Base-by-base conservation (phyloP, 2,888 invertebrate genomes). In the Calameuta idolon region DNA sequence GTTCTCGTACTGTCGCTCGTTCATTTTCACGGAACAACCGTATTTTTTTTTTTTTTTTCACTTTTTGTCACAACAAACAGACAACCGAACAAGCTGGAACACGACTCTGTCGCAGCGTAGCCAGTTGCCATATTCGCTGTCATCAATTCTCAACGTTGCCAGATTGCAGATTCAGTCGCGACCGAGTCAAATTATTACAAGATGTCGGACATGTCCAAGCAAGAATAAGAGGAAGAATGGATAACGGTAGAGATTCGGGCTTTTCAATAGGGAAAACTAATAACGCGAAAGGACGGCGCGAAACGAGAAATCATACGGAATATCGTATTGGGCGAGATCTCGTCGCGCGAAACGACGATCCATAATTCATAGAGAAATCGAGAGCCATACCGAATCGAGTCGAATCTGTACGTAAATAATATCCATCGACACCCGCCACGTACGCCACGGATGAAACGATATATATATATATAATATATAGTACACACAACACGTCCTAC, bases 231-330 rank as follows among this genome's bases (percentile, higher is more conserved):
- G 34, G 68, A 76, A 35, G 31, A 73, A 73, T 55, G 77, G n/a
- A 31, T 4, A 71, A 34, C 30, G 30, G 74, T 71, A 40, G 55
- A n/a, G 68, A 71, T 23, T 77, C 37, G 77, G 79, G 79, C 80
- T 81, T 83, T 83, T 83, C 81, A 83, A 83, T 83, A 78, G 79
- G 76, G 79, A 83, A 81, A 83, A 83, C 82, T 83, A 83, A 83
- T 83, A 83, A 81, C 81, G 79, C 79, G 55, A 55, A 55, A 23
- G 55, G 55, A 55, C 2, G 23, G 9, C 55, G 23, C 23, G 0
- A 5, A 23, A 55, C 55, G 55, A 55, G 55, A 5, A 3, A 55
- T 23, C 23, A 23, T 55, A 55, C 23, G 55, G 55, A 15, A 23
- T 55, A 55, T 23, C 55, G 23, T 23, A 23, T 55, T 23, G 55